A percentile compares a stretch with the other conserved stretches of the same genome.
These are phyloP conservation scores for Clusia tigrina DNA, from an alignment of 2,888 invertebrate genomes.

Conservation along the genomic window DNA sequence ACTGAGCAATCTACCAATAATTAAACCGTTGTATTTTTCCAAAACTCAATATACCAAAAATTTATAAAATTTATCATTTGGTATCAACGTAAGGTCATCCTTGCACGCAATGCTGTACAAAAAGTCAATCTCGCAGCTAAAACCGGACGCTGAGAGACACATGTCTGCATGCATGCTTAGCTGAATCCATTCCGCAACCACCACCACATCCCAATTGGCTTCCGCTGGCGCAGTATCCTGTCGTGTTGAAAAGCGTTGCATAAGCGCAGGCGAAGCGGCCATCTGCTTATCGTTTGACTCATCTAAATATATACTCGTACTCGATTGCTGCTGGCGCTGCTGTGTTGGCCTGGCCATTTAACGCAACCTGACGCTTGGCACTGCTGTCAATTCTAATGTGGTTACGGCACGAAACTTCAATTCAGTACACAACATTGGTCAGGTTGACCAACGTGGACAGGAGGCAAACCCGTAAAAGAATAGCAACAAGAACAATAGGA, in stretches of 20 bases:
- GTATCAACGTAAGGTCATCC: slow-evolving; percentile 62
- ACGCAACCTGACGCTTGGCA: background rate
- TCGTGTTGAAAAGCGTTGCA: slow-evolving; percentile 26
- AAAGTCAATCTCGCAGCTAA: slow-evolving; percentile 14
- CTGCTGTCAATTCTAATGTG: slow-evolving; percentile 44
- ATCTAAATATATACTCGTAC: background rate
- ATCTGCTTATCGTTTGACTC: slow-evolving; percentile 20
- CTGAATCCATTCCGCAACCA: slow-evolving; percentile 1
- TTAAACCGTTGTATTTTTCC: too few relatives aligned
- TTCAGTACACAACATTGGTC: slow-evolving; percentile 21
- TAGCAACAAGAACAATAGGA: background rate
- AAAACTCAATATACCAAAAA: background rate
- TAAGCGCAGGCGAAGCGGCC: slow-evolving; percentile 34
- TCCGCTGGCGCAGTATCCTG: slow-evolving; percentile 28
- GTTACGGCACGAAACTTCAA: slow-evolving; percentile 35
- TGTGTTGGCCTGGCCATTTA: background rate
- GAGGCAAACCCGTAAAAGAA: background rate
- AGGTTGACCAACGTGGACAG: slow-evolving; percentile 14
- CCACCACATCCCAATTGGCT: slow-evolving; percentile 20
- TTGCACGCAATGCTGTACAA: slow-evolving; percentile 34
- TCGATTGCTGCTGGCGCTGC: background rate
- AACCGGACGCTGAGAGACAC: slow-evolving; percentile 2
- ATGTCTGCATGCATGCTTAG: slow-evolving; percentile 5
- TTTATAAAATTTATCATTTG: slow-evolving; percentile 39
- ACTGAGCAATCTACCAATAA: too few relatives aligned